Evolutionary conservation across 2,113 vertebrate species (phyloP).

Genomic region (Otus sunia): DNA sequence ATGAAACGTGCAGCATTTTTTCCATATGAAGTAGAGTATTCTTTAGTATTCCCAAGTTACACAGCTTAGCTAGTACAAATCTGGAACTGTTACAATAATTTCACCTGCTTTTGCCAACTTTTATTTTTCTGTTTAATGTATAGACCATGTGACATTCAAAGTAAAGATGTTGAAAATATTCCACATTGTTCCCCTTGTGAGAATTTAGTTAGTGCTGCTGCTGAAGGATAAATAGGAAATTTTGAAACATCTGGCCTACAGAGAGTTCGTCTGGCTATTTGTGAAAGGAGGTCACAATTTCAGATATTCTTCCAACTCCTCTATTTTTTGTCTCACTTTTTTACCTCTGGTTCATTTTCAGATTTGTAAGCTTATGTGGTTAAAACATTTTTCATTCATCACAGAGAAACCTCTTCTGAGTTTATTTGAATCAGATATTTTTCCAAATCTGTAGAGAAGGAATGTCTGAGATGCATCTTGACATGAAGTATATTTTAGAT

Average conservation of each 20-base stretch:
- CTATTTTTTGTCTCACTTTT: not conserved
- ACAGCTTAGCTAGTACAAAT: not conserved
- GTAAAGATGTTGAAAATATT: not conserved
- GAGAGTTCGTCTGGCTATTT: not conserved
- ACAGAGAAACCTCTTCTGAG: not conserved
- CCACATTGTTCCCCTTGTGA: not conserved
- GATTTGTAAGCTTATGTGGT: not conserved
- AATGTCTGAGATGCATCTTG: not conserved
- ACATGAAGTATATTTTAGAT: not conserved
- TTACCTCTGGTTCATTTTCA: not conserved
- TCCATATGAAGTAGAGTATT: fast-evolving
- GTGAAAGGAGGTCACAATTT: not conserved
- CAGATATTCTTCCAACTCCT: not conserved
- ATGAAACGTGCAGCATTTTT: fast-evolving
- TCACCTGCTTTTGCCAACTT: not conserved
- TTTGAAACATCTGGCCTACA: not conserved
- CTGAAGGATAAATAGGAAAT: not conserved
- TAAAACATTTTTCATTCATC: not conserved
- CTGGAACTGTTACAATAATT: not conserved
- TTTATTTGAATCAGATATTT: not conserved
- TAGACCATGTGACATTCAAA: not conserved
- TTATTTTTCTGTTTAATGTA: not conserved
- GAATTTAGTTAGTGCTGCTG: not conserved
- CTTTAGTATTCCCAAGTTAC: not conserved
- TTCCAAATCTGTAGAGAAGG: not conserved